phyloP scores from a whole-genome alignment of 2,797 vertebrate genomes.

The Selene dorsalis region DNA sequence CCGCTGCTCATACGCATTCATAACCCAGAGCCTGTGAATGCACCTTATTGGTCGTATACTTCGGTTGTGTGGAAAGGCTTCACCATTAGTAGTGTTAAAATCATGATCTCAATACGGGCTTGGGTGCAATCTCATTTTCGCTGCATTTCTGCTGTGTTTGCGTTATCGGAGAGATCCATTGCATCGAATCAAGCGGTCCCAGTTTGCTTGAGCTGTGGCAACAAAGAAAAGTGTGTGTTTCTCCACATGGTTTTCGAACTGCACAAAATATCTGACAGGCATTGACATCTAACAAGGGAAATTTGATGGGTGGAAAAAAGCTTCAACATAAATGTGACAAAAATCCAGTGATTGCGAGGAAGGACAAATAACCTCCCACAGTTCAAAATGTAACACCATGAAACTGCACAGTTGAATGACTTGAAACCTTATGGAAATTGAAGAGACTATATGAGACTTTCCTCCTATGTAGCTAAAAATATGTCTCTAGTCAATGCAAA shows the following conservation, averaged over 20 bases:
- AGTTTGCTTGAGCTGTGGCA: background rate
- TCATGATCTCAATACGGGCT: slow-evolving; percentile 1
- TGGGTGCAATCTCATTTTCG: background rate
- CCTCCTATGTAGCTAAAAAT: too few relatives aligned
- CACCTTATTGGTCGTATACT: slow-evolving; percentile 14
- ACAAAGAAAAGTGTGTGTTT: slow-evolving; percentile 5
- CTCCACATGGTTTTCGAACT: background rate
- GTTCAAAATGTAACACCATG: background rate
- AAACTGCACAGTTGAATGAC: too few relatives aligned
- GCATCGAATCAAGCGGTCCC: background rate
- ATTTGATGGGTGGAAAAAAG: background rate
- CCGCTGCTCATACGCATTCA: slow-evolving; percentile 1
- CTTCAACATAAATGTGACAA: background rate
- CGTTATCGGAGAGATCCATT: background rate
- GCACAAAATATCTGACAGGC: background rate
- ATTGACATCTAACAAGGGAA: background rate
- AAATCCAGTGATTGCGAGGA: background rate
- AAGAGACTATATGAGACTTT: too few relatives aligned
- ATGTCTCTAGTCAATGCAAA: too few relatives aligned
- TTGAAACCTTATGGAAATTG: too few relatives aligned
- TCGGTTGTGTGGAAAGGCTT: background rate
- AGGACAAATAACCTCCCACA: background rate
- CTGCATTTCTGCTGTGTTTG: slow-evolving; percentile 15
- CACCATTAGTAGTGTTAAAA: slow-evolving; percentile 1
- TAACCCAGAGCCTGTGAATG: slow-evolving; percentile 3